These are phyloP conservation scores for Paraplagusia blochii DNA, from an alignment of 2,113 vertebrate species.

Conservation along the genomic window DNA sequence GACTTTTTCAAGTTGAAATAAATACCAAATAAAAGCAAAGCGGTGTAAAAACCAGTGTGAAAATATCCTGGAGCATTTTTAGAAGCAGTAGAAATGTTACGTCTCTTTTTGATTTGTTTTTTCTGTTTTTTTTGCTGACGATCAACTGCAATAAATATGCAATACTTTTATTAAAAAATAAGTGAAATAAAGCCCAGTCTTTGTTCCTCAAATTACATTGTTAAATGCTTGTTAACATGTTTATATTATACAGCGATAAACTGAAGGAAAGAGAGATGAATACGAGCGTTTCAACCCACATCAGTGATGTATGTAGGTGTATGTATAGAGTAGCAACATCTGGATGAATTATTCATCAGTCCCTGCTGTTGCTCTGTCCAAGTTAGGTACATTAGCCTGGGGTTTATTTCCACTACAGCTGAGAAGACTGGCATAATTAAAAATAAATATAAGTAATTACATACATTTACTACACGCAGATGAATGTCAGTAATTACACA, in stretches of 20 bases:
- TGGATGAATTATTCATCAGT: constrained; percentile 64
- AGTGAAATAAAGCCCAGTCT: constrained; percentile 3
- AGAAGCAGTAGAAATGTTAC: constrained; percentile 30
- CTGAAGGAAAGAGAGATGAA: constrained; percentile 40
- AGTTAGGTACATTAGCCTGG: constrained; percentile 48
- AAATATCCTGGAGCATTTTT: constrained; percentile 33
- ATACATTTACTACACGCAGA: constrained; percentile 55
- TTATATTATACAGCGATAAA: constrained; percentile 12
- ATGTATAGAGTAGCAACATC: constrained; percentile 65
- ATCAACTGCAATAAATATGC: constrained; percentile 14
- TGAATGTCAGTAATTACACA: constrained; percentile 58
- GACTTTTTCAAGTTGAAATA: constrained; percentile 19
- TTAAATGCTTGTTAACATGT: constrained; percentile 20
- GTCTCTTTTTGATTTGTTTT: background rate
- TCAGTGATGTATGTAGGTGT: constrained; percentile 49
- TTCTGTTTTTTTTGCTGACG: constrained; percentile 7
- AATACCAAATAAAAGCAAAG: constrained; percentile 27
- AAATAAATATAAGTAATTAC: constrained; percentile 64
- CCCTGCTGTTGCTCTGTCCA: constrained; percentile 46
- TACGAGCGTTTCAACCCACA: constrained; percentile 44
- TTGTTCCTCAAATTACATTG: constrained; percentile 15
- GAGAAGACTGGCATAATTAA: constrained; percentile 58
- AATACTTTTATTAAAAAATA: too few species aligned
- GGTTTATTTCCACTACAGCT: constrained; percentile 65
- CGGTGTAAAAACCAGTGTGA: constrained; percentile 37